Evolutionary conservation across 2,888 invertebrate species (phyloP).

Genomic region (Agonopterix heracliana): DNA sequence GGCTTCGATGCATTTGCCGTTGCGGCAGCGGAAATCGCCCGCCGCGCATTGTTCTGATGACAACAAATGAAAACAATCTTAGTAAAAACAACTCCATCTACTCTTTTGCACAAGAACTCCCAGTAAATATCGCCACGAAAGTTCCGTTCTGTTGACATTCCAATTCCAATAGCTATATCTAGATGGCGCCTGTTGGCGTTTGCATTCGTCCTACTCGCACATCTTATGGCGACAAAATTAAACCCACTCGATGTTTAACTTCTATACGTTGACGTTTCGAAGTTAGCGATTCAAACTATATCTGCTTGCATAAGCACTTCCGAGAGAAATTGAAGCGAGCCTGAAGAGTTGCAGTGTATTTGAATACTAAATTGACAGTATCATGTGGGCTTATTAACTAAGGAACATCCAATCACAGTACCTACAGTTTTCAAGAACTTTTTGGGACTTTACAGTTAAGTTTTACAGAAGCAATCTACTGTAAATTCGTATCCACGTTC

Average conservation of each 20-base stretch:
- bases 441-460: not conserved
- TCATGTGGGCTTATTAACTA: not conserved
- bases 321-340: conserved; percentile 6
- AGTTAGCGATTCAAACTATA: conserved; percentile 12
- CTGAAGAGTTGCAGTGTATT: conserved; percentile 11
- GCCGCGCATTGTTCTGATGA: conserved; percentile 49
- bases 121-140: too few relatives aligned
- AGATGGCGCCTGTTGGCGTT: conserved; percentile 2
- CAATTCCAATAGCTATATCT: not conserved
- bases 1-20: conserved; percentile 74
- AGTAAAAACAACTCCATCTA: too few relatives aligned
- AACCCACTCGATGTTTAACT: not conserved
- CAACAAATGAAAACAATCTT: conserved; percentile 16
- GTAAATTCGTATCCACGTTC: not conserved
- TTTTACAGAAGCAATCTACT: not conserved
- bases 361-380: conserved; percentile 7
- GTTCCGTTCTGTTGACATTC: not conserved
- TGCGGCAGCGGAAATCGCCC: conserved; percentile 72
- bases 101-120: too few relatives aligned
- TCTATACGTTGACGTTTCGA: not conserved
- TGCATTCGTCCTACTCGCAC: too few relatives aligned
- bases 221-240: not conserved
- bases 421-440: not conserved
- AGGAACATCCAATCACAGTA: not conserved
- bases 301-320: conserved; percentile 1